Percentiles rank a stretch among this genome's conserved stretches.
Conservation (phyloP, 2,797 vertebrate species). For the Vultur gryphus region DNA sequence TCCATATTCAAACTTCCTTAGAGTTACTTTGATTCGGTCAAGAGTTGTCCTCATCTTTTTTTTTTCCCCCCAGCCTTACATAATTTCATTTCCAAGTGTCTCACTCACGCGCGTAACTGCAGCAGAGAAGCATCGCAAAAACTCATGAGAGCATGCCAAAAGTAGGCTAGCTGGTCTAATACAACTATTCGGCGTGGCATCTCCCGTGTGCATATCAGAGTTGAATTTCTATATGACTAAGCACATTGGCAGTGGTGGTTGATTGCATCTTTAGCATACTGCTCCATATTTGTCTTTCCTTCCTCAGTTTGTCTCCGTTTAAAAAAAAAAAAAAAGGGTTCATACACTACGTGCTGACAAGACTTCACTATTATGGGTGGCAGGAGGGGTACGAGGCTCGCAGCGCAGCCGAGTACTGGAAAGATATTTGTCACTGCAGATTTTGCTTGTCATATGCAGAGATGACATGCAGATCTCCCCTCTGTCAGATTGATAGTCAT, state of each 20-base stretch:
- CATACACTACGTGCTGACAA: background rate
- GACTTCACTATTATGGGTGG: background rate
- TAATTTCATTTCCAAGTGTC: constrained; percentile 1
- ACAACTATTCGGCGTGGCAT: accelerated
- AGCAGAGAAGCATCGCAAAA: background rate
- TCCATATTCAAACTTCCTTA: background rate
- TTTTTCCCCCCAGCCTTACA: background rate
- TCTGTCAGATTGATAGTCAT: constrained; percentile 59
- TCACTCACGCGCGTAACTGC: accelerated
- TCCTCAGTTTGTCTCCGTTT: background rate
- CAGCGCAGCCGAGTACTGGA: background rate
- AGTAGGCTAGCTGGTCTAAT: background rate
- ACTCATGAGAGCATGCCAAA: background rate
- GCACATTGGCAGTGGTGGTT: background rate
- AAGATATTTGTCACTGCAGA: constrained; percentile 44
- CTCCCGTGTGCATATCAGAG: accelerated
- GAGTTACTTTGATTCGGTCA: background rate
- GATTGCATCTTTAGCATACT: background rate
- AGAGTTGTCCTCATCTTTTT: background rate
- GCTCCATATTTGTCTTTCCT: constrained; percentile 11
- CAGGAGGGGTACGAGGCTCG: background rate
- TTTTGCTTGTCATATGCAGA: constrained; percentile 61
- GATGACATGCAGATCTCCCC: constrained; percentile 68
- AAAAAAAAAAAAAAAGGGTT: background rate
- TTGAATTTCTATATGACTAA: background rate